These are phyloP conservation scores for Aplodontia rufa DNA, from an alignment of 2,113 vertebrate genomes.

Conservation along the genomic window DNA sequence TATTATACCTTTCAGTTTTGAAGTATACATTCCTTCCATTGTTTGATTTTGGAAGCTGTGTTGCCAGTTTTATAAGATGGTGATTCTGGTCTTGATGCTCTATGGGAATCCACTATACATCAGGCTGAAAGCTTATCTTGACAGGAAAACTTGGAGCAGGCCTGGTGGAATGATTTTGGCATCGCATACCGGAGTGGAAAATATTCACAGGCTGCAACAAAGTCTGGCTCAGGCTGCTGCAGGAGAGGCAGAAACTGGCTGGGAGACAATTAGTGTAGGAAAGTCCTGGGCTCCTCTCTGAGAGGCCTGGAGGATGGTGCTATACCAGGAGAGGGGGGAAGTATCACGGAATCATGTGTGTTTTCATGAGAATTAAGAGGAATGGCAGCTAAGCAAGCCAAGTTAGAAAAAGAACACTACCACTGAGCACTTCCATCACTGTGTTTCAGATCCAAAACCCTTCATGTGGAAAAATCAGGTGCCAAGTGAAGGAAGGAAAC, in stretches of 20 bases:
- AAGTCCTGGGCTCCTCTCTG: constrained; percentile 74
- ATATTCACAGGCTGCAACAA: constrained; percentile 81
- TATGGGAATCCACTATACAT: constrained; percentile 33
- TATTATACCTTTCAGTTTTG: not conserved
- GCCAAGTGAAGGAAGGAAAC: constrained; percentile 49
- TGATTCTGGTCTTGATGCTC: constrained; percentile 44
- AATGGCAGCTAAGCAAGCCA: constrained; percentile 46
- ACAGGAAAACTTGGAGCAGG: constrained; percentile 80
- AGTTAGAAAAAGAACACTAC: constrained; percentile 73
- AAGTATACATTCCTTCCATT: not conserved
- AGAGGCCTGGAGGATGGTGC: constrained; percentile 7
- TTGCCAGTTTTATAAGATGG: constrained; percentile 1
- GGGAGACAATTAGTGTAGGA: constrained; percentile 76
- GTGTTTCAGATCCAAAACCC: constrained; percentile 64
- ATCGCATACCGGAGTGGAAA: constrained; percentile 76
- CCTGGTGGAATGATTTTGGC: constrained; percentile 82
- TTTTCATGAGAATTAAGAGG: constrained; percentile 74
- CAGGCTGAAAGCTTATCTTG: constrained; percentile 73
- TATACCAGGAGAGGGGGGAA: not conserved
- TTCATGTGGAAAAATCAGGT: constrained; percentile 16
- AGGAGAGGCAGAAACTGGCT: constrained; percentile 76
- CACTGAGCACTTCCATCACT: constrained; percentile 31
- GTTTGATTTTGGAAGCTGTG: not conserved
- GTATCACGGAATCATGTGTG: constrained; percentile 50
- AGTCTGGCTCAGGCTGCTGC: constrained; percentile 80